Evolutionary conservation across 2,888 invertebrate species (phyloP).

Genomic region (Temnothorax rugatulus): DNA sequence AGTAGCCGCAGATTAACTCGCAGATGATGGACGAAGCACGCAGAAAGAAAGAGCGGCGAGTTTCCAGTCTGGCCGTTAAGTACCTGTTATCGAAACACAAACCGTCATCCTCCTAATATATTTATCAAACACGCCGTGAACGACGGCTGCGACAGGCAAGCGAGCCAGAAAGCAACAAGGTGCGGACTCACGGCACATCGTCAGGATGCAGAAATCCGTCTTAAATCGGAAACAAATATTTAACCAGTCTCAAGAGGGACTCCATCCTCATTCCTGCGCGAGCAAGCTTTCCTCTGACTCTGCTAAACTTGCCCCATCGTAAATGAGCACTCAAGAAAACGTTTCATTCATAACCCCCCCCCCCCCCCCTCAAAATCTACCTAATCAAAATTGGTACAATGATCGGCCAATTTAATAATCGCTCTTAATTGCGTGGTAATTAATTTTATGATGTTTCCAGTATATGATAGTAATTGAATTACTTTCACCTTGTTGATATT

Average conservation of each 20-base stretch:
- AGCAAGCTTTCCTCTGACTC: background rate
- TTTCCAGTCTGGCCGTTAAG: constrained; percentile 75
- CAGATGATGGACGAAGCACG: constrained; percentile 19
- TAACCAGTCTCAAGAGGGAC: constrained; percentile 68
- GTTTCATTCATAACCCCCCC: background rate
- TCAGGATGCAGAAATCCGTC: constrained; percentile 78
- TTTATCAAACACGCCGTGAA: constrained; percentile 81
- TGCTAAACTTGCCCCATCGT: background rate
- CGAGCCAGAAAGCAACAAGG: constrained; percentile 65
- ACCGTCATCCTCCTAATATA: constrained; percentile 80
- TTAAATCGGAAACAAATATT: constrained; percentile 84
- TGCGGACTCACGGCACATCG: constrained; percentile 71
- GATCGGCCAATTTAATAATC: background rate
- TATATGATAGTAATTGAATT: background rate
- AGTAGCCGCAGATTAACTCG: constrained; percentile 29
- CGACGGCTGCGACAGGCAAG: constrained; percentile 67
- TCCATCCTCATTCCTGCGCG: constrained; percentile 22
- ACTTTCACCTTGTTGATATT: constrained; percentile 20
- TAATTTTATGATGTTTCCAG: background rate
- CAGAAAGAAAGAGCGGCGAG: constrained; percentile 43
- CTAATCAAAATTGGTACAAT: background rate
- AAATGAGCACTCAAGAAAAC: background rate
- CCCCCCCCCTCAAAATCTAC: too few relatives aligned
- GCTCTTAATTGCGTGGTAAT: background rate
- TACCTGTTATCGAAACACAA: constrained; percentile 82